These are phyloP conservation scores for Eucidaris tribuloides DNA, from an alignment of 35 echinoderm and acorn worm genomes.

Conservation along the genomic window DNA sequence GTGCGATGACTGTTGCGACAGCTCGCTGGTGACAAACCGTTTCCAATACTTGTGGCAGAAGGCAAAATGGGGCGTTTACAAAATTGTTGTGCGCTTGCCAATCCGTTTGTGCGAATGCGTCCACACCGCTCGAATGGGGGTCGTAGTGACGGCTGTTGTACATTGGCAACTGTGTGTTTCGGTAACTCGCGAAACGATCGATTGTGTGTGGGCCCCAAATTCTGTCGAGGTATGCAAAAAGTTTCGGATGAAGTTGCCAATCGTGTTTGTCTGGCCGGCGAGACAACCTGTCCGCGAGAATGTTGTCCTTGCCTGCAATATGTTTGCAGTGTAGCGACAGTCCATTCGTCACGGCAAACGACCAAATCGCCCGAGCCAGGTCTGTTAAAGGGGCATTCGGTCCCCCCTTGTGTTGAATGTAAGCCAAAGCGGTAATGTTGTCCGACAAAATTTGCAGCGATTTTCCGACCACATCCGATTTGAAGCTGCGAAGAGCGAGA, in stretches of 20 bases:
- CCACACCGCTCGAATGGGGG: conserved; percentile 7
- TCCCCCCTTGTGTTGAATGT: conserved; percentile 50
- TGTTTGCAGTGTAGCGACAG: background rate
- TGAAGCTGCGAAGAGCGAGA: conserved; percentile 40
- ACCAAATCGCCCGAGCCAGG: conserved; percentile 31
- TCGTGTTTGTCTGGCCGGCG: conserved; percentile 29
- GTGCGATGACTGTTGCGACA: conserved; percentile 30
- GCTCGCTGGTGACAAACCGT: conserved; percentile 12
- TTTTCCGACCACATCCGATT: conserved; percentile 19
- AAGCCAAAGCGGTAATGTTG: conserved; percentile 52
- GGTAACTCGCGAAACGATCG: conserved; percentile 44
- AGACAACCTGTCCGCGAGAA: conserved; percentile 20
- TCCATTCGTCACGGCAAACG: background rate
- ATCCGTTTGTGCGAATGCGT: conserved; percentile 52
- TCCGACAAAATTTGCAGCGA: conserved; percentile 48
- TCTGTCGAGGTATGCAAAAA: conserved; percentile 3
- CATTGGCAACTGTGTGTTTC: conserved; percentile 41
- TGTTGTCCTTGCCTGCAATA: conserved; percentile 11
- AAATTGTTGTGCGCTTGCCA: conserved; percentile 60
- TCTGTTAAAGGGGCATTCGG: conserved; percentile 16
- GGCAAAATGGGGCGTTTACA: conserved; percentile 42
- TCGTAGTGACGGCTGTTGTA: conserved; percentile 51
- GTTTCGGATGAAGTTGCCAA: conserved; percentile 24
- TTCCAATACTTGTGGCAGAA: conserved; percentile 30
- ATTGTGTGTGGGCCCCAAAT: conserved; percentile 48